Base-by-base conservation (phyloP, 1,140 invertebrate genomes). In the Drosophila chauvacae region DNA sequence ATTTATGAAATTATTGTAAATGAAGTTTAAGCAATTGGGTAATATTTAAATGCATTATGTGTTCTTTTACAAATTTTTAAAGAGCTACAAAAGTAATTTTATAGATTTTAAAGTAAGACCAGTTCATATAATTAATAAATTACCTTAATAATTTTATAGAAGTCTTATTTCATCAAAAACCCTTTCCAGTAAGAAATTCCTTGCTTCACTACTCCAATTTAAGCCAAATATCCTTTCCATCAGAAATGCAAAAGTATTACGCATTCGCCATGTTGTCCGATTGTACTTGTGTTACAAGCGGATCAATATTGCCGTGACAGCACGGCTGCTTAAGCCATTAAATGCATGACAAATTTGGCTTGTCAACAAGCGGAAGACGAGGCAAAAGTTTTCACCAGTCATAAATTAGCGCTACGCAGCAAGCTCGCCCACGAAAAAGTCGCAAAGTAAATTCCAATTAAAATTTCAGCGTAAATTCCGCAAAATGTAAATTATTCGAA, bases 361-460 rank as follows among this genome's bases (percentile, higher is more conserved):
- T 90, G 85, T 90, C 85, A 81, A 88, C 77, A 90, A 80, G 80
- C 77, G 85, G 76, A 84, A 90, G 75, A 65, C 63, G 72, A 58
- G 64, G 37, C 53, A 71, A 81, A 88, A 85, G 60, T 85, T 90
- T 90, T 72, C 73, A 33, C 80, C 69, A 90, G 77, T 70, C 76
- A 80, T 80, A 80, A 80, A 80, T 80, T 80, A 80, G 78, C 62
- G 69, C 61, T 59, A 78, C 73, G 53, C 65, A 60, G 63, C 42
- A 23, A 56, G 33, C 23, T 23, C 41, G 56, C 68, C 56, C 58
- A 45, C 62, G 44, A 60, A 73, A 86, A 59, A 85, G 66, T 76
- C 68, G 70, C 85, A 90, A 90, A 90, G 85, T 85, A 90, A 90
- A 90, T 90, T 90, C 85, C 85, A 90, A 90, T 90, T 90, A 90